Conservation (phyloP, 2,888 invertebrate species). For the Nymphalis polychloros region DNA sequence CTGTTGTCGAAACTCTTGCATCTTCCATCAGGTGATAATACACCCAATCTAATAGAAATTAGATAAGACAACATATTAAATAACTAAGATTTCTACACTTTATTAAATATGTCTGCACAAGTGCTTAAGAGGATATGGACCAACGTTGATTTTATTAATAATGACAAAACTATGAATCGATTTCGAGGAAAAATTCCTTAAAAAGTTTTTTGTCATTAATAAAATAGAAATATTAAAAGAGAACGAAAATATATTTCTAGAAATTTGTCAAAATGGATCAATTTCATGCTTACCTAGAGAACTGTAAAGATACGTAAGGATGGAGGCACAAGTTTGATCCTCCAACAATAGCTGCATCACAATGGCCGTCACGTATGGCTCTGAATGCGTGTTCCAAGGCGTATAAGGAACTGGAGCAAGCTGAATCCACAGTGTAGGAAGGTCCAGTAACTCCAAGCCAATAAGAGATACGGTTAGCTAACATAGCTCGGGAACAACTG, state of each 20-base stretch:
- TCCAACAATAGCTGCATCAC: slow-evolving; percentile 94
- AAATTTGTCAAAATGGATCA: background rate
- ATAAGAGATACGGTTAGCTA: slow-evolving; percentile 94
- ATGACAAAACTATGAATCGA: no score
- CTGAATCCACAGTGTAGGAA: slow-evolving; percentile 94
- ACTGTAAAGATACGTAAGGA: slow-evolving; percentile 94
- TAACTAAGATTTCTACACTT: no score
- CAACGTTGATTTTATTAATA: no score
- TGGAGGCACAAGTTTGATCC: slow-evolving; percentile 93
- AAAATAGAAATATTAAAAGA: no score
- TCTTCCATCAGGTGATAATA: slow-evolving; percentile 90
- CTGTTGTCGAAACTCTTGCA: slow-evolving; percentile 95
- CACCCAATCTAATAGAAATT: slow-evolving; percentile 82
- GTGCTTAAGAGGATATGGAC: no score
- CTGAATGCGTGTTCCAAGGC: slow-evolving; percentile 92
- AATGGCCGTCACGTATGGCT: slow-evolving; percentile 89
- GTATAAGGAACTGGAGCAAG: slow-evolving; percentile 84
- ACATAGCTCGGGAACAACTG: slow-evolving; percentile 94
- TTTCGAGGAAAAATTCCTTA: no score
- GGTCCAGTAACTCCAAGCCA: slow-evolving; percentile 94
- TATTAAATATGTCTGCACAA: no score
- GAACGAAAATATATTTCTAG: no score
- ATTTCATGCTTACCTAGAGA: slow-evolving; percentile 82
- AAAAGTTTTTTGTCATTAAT: no score
- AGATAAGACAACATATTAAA: no score